phyloP scores from a whole-genome alignment of 2,113 vertebrate genomes.

The Platysternon megacephalum region DNA sequence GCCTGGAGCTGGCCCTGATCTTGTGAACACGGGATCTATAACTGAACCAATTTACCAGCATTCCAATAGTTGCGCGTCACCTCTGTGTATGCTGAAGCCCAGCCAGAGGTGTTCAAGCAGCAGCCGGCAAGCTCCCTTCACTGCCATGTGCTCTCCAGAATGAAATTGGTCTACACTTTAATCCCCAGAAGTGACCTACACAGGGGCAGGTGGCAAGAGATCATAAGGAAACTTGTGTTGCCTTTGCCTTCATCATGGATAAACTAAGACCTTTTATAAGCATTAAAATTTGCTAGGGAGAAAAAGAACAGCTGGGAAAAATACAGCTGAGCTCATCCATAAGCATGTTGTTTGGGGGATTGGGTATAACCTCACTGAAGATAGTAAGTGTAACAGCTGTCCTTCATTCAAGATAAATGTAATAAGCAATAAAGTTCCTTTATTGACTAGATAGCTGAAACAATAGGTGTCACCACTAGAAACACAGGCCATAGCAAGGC shows the following conservation, averaged over 20 bases:
- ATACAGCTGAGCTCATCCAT: background rate
- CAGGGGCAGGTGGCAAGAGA: background rate
- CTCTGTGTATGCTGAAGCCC: background rate
- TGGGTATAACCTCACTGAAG: background rate
- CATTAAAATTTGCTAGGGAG: background rate
- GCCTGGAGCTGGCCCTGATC: background rate
- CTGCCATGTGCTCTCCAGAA: background rate
- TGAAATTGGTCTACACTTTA: background rate
- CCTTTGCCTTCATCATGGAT: background rate
- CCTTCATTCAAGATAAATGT: background rate
- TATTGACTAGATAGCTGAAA: background rate
- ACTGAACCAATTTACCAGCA: background rate
- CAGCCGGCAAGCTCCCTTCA: background rate
- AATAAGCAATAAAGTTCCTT: background rate
- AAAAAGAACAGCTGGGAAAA: background rate
- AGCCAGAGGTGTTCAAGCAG: background rate
- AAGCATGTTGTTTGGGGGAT: background rate
- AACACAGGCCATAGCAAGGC: background rate
- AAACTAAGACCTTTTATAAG: background rate
- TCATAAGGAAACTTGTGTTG: background rate
- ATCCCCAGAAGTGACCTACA: background rate
- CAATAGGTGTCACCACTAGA: background rate
- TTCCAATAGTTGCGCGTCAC: background rate
- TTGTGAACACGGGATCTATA: background rate
- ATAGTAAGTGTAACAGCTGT: background rate